phyloP scores from a whole-genome alignment of 2,113 vertebrate species.

The Sciurus niger region DNA sequence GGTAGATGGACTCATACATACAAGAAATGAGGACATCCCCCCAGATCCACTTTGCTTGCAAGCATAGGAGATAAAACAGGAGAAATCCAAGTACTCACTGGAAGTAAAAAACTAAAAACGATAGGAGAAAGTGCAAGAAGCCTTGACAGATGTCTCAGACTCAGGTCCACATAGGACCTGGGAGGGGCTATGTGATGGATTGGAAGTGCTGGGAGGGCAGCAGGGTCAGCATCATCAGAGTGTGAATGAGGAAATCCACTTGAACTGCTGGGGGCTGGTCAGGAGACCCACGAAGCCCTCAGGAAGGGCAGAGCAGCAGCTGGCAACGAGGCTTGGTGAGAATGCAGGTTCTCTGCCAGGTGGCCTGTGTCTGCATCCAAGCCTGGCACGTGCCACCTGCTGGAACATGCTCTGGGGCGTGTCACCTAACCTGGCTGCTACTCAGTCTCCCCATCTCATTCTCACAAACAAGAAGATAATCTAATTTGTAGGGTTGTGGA shows the following conservation, averaged over 20 bases:
- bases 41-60: background rate
- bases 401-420: background rate
- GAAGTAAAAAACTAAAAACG: background rate
- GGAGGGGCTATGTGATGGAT: background rate
- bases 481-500: background rate
- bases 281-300: background rate
- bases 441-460: background rate
- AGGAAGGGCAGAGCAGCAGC: background rate
- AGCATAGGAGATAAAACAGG: background rate
- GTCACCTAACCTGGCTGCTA: accelerated
- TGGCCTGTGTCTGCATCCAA: background rate
- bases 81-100: background rate
- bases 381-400: too few species aligned
- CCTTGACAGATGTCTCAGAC: background rate
- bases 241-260: too few species aligned
- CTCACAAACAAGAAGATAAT: background rate
- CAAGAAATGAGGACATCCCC: background rate
- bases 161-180: background rate
- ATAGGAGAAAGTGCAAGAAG: accelerated
- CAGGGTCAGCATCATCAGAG: accelerated
- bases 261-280: too few species aligned
- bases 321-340: background rate
- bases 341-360: background rate
- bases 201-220: background rate
- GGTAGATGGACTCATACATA: background rate